A percentile compares a stretch with the other conserved stretches of the same genome.
Conservation (phyloP, 2,113 vertebrate species). For the Cheilinus undulatus region DNA sequence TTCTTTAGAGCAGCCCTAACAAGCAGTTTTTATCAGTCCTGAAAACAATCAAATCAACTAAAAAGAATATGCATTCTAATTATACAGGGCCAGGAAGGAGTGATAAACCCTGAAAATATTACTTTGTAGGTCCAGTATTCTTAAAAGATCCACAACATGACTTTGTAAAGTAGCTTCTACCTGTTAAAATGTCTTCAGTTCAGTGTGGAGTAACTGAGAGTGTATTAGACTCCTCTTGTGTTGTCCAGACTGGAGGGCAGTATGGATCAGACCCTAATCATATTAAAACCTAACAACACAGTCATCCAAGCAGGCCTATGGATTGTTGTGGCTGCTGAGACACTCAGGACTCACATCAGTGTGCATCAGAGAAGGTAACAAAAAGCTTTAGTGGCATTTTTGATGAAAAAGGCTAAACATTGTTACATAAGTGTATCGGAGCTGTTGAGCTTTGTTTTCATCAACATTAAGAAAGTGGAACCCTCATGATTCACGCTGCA, state of each 20-base stretch:
- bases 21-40: too few relatives aligned
- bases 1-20: too few relatives aligned
- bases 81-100: too few relatives aligned
- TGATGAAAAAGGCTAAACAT: too few relatives aligned
- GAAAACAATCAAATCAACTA: too few relatives aligned
- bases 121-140: too few relatives aligned
- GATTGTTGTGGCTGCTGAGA: constrained; percentile 23
- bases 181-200: neutral
- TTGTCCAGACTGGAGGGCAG: constrained; percentile 21
- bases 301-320: constrained; percentile 43
- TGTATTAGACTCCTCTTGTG: constrained; percentile 6
- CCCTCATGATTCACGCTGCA: too few relatives aligned
- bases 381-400: too few relatives aligned
- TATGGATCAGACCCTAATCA: constrained; percentile 56
- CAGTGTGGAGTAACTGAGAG: neutral
- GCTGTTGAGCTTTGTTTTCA: neutral
- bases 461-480: too few relatives aligned
- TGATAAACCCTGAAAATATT: neutral
- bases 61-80: too few relatives aligned
- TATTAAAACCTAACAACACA: constrained; percentile 53
- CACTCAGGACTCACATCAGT: constrained; percentile 3
- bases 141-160: too few relatives aligned
- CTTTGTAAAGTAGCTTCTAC: constrained; percentile 1
- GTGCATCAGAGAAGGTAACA: neutral
- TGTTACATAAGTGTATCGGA: neutral